Evolutionary conservation across 2,888 invertebrate genomes (phyloP), one percentile per base, ranked within the genome.

Genomic region (Amiota minor): DNA sequence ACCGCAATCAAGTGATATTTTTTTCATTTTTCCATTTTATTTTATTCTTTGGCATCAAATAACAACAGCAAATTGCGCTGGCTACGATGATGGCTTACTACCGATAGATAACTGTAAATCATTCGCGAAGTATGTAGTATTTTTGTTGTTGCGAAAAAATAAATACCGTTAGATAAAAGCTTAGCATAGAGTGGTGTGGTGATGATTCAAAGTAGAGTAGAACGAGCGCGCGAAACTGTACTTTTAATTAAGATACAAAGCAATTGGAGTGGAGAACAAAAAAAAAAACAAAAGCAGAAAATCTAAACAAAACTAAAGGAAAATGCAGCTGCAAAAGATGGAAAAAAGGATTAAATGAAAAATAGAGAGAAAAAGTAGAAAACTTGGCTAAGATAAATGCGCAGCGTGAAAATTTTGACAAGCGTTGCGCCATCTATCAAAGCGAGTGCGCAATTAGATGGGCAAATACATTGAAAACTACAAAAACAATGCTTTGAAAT

Each of bases 351-450:
- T 61, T 46, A 2, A 35, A 35, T 61, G 53, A 67, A 56, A 12
- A 35, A 71, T n/a, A 9, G 2, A 12, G 14, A 14, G 23, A 47
- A 72, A 59, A 65, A 23, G 62, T 71, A 65, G 46, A 59, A 64
- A 50, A 64, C 64, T 71, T 47, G 20, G 65, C 71, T 71, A 77
- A 82, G 84, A 85, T 78, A 83, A 83, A 83, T 83, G 83, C 78
- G 77, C 78, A 81, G 79, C 83, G 81, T 81, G 83, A 83, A 83
- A 76, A 79, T 77, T 84, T 85, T 84, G 84, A 84, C 84, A 85
- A 84, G 74, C 77, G 70, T 74, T 76, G 74, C 55, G 59, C 74
- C 84, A 86, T 87, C 86, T 81, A 87, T 87, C 83, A 82, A 76
- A 76, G 18, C 18, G 53, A 12, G 62, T 35, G 23, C 67, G 75